Percentiles rank a stretch among this genome's conserved stretches.
Conservation (phyloP, 2,888 invertebrate genomes). For the Hymenopus coronatus region DNA sequence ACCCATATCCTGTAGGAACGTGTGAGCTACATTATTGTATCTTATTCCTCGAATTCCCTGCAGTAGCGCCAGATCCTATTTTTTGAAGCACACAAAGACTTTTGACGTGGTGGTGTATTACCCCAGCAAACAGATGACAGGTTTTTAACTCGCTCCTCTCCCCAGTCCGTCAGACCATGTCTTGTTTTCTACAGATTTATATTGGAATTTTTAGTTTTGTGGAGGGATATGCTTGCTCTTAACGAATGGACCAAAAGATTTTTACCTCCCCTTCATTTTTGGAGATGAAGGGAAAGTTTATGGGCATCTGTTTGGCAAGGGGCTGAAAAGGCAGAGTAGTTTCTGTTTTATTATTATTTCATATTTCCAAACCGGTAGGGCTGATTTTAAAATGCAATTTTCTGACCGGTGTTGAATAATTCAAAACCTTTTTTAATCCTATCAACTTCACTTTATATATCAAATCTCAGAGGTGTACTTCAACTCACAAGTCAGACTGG, state of each 20-base stretch:
- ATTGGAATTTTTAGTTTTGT: constrained; percentile 17
- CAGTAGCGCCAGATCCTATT: not conserved
- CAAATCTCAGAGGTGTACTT: constrained; percentile 4
- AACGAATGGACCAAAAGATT: not conserved
- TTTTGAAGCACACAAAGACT: constrained; percentile 17
- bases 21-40: not conserved
- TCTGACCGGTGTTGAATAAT: constrained; percentile 4
- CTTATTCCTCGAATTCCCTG: not conserved
- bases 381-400: constrained; percentile 1
- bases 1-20: not conserved
- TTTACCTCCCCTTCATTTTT: not conserved
- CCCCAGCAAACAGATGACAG: constrained; percentile 4
- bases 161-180: not conserved
- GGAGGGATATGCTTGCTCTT: not conserved
- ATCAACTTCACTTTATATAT: not conserved
- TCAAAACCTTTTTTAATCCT: not conserved
- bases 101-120: constrained; percentile 9
- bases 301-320: not conserved
- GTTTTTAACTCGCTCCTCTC: constrained; percentile 1
- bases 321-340: not conserved
- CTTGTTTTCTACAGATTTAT: constrained; percentile 16
- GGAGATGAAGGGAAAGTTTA: constrained; percentile 4
- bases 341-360: not conserved
- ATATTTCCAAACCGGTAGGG: not conserved
- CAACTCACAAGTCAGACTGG: not conserved